Evolutionary conservation across 2,797 vertebrate species (phyloP), one percentile per base, ranked within the genome.

Genomic region (Corythornis leucogaster): DNA sequence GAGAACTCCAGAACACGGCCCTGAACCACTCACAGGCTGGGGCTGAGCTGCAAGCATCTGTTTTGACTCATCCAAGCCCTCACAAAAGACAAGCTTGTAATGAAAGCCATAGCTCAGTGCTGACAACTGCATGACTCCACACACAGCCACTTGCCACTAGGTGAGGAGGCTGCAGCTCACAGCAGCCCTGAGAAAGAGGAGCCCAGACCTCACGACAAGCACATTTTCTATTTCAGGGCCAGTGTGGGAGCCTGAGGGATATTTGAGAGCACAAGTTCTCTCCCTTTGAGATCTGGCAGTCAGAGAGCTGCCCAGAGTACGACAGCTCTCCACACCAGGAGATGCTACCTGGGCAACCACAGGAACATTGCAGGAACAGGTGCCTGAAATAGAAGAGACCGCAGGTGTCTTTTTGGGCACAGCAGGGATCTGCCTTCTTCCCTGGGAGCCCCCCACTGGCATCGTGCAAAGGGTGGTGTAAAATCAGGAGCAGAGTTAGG

Each of bases 81-180:
- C 33, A 11, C 46, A 30, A 40, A 62, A 12, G 35, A 35, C 25
- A 4, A 4, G 35, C 20, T 61, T 17, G 42, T 42, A 25, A 58
- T 18, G 53, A 42, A 92, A 89, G 54, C 46, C 75, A 10, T 9
- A 9, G 31, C 9, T 70, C 66, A 43, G 43, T 16, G 5, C 26
- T 28, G 50, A 43, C 31, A 48, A 5, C 35, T 12, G 43, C 4
- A 2, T 38, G 48, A 55, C 11, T 46, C 64, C 18, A 0, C 10
- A 2, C 11, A 2, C 26, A 28, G 61, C 24, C 45, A 1, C 43
- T 4, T 5, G 2, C 6, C 6, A 10, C 45, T 21, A 7, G 30
- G 2, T 0, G 12, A 50, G 25, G 40, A 1, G 1, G 7, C 31
- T 53, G 50, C 38, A 42, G 55, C 38, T 48, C 17, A 0, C 1